Conservation (phyloP, 2,888 invertebrate genomes). For the Drosophila kambysellisi region DNA sequence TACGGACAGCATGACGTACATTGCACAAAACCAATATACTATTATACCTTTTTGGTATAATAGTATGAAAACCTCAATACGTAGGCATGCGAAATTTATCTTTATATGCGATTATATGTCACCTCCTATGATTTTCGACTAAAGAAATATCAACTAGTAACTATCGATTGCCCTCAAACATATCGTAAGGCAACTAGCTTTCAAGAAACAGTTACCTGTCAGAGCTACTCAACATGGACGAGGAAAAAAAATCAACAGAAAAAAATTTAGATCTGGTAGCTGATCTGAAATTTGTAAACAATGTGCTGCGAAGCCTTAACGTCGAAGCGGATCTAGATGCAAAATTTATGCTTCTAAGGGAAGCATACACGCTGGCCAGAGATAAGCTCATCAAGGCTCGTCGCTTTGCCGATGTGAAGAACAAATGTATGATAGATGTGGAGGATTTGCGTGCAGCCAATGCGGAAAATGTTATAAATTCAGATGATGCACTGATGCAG, state of each 20-base stretch:
- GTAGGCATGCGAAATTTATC: too few species aligned
- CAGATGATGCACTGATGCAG: too few species aligned
- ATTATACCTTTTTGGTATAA: too few species aligned
- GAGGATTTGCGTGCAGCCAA: slow-evolving; percentile 19
- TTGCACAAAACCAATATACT: too few species aligned
- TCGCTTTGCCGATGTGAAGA: slow-evolving; percentile 29
- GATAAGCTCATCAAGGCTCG: slow-evolving; percentile 8
- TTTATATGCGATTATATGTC: neutral
- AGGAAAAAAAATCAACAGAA: neutral
- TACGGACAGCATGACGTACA: too few species aligned
- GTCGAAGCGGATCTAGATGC: neutral
- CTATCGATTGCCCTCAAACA: neutral
- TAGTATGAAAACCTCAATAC: too few species aligned
- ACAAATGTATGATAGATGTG: slow-evolving; percentile 18
- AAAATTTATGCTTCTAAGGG: slow-evolving; percentile 6
- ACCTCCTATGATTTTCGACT: neutral
- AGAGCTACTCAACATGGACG: slow-evolving; percentile 2
- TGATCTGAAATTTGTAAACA: slow-evolving; percentile 28
- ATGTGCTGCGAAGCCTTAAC: neutral
- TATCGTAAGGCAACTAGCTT: neutral
- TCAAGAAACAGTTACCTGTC: neutral
- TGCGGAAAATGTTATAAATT: neutral
- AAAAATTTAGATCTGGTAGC: neutral
- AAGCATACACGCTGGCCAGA: slow-evolving; percentile 25
- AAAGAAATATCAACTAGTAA: neutral